Conservation (phyloP, 2,888 invertebrate genomes). For the Disparrhopalites patrizii region DNA sequence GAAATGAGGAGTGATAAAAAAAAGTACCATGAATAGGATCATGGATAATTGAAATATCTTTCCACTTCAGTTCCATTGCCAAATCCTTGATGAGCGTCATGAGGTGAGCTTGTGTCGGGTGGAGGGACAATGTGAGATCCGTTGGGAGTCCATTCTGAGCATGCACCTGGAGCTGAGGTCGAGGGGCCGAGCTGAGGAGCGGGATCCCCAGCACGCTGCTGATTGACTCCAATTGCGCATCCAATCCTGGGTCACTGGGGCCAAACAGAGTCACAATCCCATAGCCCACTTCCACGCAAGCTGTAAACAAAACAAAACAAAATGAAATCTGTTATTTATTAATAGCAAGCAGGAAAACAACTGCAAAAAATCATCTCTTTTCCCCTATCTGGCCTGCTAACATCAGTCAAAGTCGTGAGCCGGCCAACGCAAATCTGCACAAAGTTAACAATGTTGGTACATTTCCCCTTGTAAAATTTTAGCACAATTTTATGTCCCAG, state of each 20-base stretch:
- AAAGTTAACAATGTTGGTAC: too few relatives aligned
- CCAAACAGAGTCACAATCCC: constrained; percentile 45
- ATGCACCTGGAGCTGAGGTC: constrained; percentile 20
- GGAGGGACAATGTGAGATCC: constrained; percentile 39
- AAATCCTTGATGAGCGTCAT: constrained; percentile 42
- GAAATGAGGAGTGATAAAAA: too few relatives aligned
- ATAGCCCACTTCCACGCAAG: constrained; percentile 43
- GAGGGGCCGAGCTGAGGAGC: constrained; percentile 41
- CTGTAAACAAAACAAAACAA: constrained; percentile 27
- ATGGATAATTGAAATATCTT: constrained; percentile 45
- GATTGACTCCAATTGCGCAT: constrained; percentile 42
- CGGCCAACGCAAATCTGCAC: too few relatives aligned
- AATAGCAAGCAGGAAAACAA: not conserved
- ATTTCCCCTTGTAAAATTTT: too few relatives aligned
- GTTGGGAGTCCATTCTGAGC: constrained; percentile 15
- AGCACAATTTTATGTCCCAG: too few relatives aligned
- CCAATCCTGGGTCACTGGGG: constrained; percentile 41
- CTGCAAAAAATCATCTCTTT: not conserved
- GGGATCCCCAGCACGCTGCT: constrained; percentile 45
- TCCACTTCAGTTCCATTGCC: constrained; percentile 43
- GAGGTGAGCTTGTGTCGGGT: constrained; percentile 44
- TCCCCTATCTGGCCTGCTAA: too few relatives aligned
- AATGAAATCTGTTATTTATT: not conserved
- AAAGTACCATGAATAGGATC: constrained; percentile 43
- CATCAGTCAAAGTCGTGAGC: too few relatives aligned